phyloP scores from a whole-genome alignment of 2,113 vertebrate species.

The Prochilodus magdalenae region DNA sequence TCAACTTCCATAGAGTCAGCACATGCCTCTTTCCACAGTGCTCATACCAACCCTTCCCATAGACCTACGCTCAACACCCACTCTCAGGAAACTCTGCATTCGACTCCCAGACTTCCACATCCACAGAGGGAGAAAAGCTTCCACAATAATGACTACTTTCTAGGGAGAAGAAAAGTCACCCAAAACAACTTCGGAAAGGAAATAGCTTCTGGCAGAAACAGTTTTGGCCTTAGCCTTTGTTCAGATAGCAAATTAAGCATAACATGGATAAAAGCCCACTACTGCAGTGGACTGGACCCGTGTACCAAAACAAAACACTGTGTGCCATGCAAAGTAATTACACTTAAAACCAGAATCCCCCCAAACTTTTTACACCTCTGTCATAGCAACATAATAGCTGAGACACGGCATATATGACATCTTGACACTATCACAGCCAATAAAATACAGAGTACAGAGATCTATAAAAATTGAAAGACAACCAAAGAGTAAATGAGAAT shows the following conservation, averaged over 20 bases:
- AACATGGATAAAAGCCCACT: constrained; percentile 61
- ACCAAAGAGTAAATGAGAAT: neutral
- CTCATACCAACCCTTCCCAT: constrained; percentile 7
- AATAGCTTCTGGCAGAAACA: constrained; percentile 41
- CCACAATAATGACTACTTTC: constrained; percentile 42
- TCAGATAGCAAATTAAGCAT: constrained; percentile 50
- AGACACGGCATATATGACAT: neutral
- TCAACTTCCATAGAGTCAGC: constrained; percentile 6
- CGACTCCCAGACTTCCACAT: constrained; percentile 6
- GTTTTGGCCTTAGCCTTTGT: constrained; percentile 37
- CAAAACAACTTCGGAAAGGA: constrained; percentile 56
- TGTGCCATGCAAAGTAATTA: neutral
- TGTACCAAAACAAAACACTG: constrained; percentile 59
- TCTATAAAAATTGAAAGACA: constrained; percentile 5
- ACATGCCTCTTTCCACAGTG: constrained; percentile 18
- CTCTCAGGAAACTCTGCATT: constrained; percentile 16
- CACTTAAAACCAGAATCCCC: constrained; percentile 38
- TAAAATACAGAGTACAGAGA: no score
- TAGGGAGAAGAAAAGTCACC: constrained; percentile 31
- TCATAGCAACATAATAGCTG: constrained; percentile 19
- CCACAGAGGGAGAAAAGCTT: neutral
- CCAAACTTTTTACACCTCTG: neutral
- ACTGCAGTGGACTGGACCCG: constrained; percentile 60
- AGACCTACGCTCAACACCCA: constrained; percentile 25
- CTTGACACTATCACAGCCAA: no score